phyloP scores from a whole-genome alignment of 2,888 invertebrate species.

The Chrysolina haemoptera region DNA sequence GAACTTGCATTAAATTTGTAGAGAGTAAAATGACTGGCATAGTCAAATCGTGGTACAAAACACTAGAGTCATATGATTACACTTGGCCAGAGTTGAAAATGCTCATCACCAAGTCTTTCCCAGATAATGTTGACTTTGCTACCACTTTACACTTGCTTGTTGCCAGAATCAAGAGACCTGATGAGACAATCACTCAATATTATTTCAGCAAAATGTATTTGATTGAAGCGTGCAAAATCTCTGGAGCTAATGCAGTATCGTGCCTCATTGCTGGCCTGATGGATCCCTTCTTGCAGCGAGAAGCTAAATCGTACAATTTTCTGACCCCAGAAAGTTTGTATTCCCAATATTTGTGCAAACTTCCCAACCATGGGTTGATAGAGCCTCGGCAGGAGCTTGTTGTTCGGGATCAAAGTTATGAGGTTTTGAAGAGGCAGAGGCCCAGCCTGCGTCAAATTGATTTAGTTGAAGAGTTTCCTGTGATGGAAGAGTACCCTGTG shows the following conservation, averaged over 20 bases:
- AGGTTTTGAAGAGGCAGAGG: neutral
- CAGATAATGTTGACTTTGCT: constrained; percentile 59
- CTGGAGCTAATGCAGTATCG: constrained; percentile 60
- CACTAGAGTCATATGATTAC: constrained; percentile 53
- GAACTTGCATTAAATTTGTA: constrained; percentile 54
- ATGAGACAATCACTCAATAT: constrained; percentile 58
- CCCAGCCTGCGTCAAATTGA: neutral
- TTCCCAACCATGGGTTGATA: constrained; percentile 33
- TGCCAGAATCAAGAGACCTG: constrained; percentile 52
- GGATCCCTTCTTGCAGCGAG: constrained; percentile 52
- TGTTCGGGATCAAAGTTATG: constrained; percentile 16
- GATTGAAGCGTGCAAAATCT: constrained; percentile 59
- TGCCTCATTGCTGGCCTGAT: constrained; percentile 59
- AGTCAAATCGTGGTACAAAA: constrained; percentile 60
- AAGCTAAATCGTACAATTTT: constrained; percentile 55
- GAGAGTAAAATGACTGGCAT: constrained; percentile 58
- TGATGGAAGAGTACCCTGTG: neutral
- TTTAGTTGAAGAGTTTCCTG: constrained; percentile 4
- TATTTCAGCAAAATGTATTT: constrained; percentile 61
- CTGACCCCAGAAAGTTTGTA: constrained; percentile 58
- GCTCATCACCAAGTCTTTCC: constrained; percentile 58
- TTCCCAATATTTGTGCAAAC: constrained; percentile 53
- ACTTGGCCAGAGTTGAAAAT: constrained; percentile 61
- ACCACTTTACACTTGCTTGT: constrained; percentile 55
- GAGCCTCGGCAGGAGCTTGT: neutral